Conservation (phyloP, 2,888 invertebrate genomes). For the Rutpela maculata region DNA sequence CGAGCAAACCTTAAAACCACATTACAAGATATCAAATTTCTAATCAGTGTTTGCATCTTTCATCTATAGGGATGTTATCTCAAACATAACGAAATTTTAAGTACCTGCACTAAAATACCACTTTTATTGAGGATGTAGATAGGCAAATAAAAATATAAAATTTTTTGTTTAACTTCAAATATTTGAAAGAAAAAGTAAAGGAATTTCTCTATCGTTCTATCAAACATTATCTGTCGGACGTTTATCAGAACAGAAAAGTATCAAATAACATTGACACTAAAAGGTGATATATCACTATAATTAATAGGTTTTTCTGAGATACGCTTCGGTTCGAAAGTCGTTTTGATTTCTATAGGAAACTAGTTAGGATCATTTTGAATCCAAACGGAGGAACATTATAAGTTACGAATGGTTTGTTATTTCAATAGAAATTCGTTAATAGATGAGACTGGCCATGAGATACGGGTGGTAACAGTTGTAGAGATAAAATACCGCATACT, state of each 20-base stretch:
- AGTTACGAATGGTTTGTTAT: not conserved
- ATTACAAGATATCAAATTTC: constrained; percentile 54
- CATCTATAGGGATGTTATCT: constrained; percentile 47
- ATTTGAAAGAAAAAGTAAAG: constrained; percentile 38
- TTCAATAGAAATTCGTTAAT: not conserved
- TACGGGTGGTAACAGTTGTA: not conserved
- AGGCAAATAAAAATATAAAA: constrained; percentile 44
- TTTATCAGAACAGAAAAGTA: constrained; percentile 26
- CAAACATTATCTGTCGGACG: constrained; percentile 17
- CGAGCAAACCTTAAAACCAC: constrained; percentile 36
- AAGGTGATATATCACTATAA: constrained; percentile 37
- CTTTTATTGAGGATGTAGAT: constrained; percentile 41
- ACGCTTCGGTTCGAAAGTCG: not conserved
- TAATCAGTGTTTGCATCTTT: constrained; percentile 59
- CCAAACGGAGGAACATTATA: not conserved
- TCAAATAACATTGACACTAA: constrained; percentile 37
- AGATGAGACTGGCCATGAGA: not conserved
- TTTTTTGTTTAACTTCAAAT: constrained; percentile 44
- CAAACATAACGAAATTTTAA: constrained; percentile 22
- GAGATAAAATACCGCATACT: not conserved
- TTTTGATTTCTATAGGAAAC: constrained; percentile 16
- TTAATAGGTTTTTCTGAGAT: constrained; percentile 35
- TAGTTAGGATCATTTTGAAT: constrained; percentile 14
- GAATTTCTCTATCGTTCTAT: not conserved
- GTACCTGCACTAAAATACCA: constrained; percentile 39